Percentiles rank a stretch among this genome's conserved stretches.
Evolutionary conservation across 1,140 invertebrate genomes (phyloP).

Genomic region (Lordiphosa collinella): DNA sequence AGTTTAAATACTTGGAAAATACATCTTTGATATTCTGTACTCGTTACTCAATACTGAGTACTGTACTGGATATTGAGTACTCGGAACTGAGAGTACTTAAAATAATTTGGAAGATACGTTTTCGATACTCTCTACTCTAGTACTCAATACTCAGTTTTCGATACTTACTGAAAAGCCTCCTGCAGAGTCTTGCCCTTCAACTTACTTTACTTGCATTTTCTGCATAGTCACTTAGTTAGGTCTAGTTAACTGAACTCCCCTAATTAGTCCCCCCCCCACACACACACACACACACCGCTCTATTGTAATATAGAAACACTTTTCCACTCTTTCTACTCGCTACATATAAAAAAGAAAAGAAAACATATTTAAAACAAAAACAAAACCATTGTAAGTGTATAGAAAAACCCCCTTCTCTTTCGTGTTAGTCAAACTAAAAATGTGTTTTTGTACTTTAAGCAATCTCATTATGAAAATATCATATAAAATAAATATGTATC

Average conservation of each 20-base stretch:
- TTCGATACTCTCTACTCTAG: too few species aligned
- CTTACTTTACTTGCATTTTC: conserved; percentile 32
- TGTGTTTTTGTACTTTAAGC: conserved; percentile 68
- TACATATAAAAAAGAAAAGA: conserved; percentile 26
- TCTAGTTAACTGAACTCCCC: conserved; percentile 46
- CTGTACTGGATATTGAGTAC: too few species aligned
- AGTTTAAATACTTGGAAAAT: too few species aligned
- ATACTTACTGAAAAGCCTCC: too few species aligned
- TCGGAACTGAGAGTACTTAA: too few species aligned
- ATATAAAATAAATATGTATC: conserved; percentile 41
- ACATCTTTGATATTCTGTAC: too few species aligned
- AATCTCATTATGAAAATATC: conserved; percentile 45
- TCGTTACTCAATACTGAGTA: too few species aligned
- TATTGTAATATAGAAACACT: conserved; percentile 69
- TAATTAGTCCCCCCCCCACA: conserved; percentile 4
- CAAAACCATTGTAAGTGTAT: conserved; percentile 58
- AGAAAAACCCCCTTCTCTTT: conserved; percentile 36
- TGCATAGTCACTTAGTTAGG: conserved; percentile 40
- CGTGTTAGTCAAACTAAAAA: conserved; percentile 72
- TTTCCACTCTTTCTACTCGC: conserved; percentile 75
- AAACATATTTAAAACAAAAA: conserved; percentile 1
- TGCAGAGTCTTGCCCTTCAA: conserved; percentile 19
- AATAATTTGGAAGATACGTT: too few species aligned
- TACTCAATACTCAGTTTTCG: too few species aligned
- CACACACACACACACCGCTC: conserved; percentile 26